Conservation (phyloP, 2,888 invertebrate genomes). For the Dryococelus australis region DNA sequence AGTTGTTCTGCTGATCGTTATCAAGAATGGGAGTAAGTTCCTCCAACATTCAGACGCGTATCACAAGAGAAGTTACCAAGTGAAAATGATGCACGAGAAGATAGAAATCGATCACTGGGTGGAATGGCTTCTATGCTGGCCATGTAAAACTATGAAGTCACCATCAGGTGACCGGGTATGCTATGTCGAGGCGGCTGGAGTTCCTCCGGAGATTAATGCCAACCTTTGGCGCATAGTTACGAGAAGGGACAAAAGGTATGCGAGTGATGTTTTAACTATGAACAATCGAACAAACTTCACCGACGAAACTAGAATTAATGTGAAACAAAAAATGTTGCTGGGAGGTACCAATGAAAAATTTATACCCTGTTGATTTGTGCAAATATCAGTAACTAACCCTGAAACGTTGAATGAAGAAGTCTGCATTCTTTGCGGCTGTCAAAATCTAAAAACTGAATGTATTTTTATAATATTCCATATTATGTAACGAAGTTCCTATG, state of each 20-base stretch:
- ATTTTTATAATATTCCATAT: too few species aligned
- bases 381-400: too few species aligned
- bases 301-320: too few species aligned
- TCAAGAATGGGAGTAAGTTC: background rate
- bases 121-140: conserved; percentile 4
- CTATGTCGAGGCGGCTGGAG: background rate
- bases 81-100: conserved; percentile 6
- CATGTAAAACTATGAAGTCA: background rate
- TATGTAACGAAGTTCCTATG: too few species aligned
- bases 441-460: too few species aligned
- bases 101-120: conserved; percentile 11
- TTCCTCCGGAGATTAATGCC: background rate
- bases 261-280: background rate
- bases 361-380: too few species aligned
- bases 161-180: background rate
- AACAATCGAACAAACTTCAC: background rate
- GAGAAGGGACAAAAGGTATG: background rate
- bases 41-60: background rate
- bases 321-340: too few species aligned
- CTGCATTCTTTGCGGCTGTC: too few species aligned
- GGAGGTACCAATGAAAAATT: too few species aligned
- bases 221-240: background rate
- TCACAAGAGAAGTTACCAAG: background rate
- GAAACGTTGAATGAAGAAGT: too few species aligned
- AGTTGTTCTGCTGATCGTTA: background rate